Percentiles rank a stretch among this genome's conserved stretches.
Conservation (phyloP, 1,140 invertebrate genomes). For the Hormaphis cornu region DNA sequence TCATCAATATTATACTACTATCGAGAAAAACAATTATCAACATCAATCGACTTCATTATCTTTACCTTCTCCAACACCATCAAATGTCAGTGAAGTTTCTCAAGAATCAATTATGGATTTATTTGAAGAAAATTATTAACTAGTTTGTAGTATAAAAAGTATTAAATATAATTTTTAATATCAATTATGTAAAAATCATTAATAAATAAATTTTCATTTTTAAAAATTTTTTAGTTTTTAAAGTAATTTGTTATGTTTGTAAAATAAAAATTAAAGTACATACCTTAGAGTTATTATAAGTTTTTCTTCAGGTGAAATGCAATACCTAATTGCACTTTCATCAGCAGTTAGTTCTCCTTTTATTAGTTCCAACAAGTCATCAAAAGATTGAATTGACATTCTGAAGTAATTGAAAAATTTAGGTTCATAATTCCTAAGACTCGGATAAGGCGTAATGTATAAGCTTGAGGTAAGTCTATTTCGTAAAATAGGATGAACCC, state of each 20-base stretch:
- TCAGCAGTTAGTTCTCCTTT: not conserved
- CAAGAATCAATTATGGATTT: too few relatives aligned
- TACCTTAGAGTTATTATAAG: not conserved
- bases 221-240: too few relatives aligned
- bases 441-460: not conserved
- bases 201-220: too few relatives aligned
- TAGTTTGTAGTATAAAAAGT: not conserved
- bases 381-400: not conserved
- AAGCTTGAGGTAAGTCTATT: not conserved
- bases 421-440: not conserved
- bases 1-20: too few relatives aligned
- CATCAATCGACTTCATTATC: too few relatives aligned
- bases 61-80: too few relatives aligned
- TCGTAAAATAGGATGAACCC: not conserved
- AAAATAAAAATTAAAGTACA: too few relatives aligned
- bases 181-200: too few relatives aligned
- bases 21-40: too few relatives aligned
- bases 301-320: not conserved
- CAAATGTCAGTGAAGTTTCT: too few relatives aligned
- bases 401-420: slow-evolving; percentile 5
- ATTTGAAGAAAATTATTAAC: too few relatives aligned
- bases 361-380: not conserved
- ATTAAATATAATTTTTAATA: not conserved
- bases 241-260: too few relatives aligned
- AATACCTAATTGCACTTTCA: not conserved